A percentile compares a stretch with the other conserved stretches of the same genome.
Conservation (phyloP, 2,113 vertebrate species). For the Emydura subglobosa region DNA sequence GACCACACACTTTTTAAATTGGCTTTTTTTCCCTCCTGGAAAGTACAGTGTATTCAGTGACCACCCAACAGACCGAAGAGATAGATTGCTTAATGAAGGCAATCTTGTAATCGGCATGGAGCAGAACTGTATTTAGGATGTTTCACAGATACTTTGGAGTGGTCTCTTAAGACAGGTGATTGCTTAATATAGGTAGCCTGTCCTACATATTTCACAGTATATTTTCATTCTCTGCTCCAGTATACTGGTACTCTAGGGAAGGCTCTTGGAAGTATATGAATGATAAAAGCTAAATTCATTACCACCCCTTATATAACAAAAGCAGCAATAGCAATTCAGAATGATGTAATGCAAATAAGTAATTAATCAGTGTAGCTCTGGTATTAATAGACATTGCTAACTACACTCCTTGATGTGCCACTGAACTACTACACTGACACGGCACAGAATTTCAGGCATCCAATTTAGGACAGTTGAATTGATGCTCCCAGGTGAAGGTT, state of each 20-base stretch:
- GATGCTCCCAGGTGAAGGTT: background rate
- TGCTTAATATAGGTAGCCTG: background rate
- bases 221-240: accelerated
- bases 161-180: background rate
- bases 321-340: background rate
- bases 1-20: accelerated
- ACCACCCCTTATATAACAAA: background rate
- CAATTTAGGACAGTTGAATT: background rate
- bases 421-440: background rate
- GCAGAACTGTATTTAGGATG: background rate
- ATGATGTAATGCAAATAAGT: background rate
- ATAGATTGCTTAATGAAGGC: background rate
- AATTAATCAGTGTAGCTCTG: background rate
- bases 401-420: background rate
- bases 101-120: background rate
- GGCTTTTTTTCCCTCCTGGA: accelerated
- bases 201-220: accelerated
- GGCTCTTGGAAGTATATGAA: background rate
- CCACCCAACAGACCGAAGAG: background rate
- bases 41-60: background rate
- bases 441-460: background rate
- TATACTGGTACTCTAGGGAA: accelerated
- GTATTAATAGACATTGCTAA: background rate
- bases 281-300: background rate
- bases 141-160: background rate